Conservation (phyloP, 2,888 invertebrate species). For the Caenorhabditis afra region DNA sequence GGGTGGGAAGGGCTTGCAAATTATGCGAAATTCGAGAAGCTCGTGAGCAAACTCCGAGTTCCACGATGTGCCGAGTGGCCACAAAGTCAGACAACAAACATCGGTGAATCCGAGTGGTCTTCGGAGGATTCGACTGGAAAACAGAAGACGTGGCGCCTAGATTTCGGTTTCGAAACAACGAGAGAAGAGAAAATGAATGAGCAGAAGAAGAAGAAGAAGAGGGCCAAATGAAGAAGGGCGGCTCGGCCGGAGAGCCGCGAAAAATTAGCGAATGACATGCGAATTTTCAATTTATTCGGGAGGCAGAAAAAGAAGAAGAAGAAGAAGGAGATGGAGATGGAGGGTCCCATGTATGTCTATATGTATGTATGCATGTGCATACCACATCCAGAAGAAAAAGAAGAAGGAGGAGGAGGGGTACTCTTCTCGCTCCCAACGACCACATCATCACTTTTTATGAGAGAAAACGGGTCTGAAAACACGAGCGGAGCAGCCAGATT, state of each 20-base stretch:
- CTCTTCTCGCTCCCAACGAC: slow-evolving; percentile 15
- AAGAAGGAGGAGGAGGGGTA: slow-evolving; percentile 21
- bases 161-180: slow-evolving; percentile 6
- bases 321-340: slow-evolving; percentile 21
- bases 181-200: slow-evolving; percentile 27
- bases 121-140: neutral
- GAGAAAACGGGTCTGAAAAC: neutral
- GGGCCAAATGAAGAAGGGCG: slow-evolving; percentile 32
- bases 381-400: slow-evolving; percentile 5
- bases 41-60: slow-evolving; percentile 21
- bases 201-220: no score
- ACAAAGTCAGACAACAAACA: neutral
- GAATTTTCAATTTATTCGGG: slow-evolving; percentile 63
- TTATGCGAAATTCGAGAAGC: slow-evolving; percentile 47
- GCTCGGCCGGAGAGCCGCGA: slow-evolving; percentile 42
- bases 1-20: slow-evolving; percentile 32
- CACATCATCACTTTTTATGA: slow-evolving; percentile 58
- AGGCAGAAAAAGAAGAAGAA: slow-evolving; percentile 33
- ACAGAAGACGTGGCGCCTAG: slow-evolving; percentile 4
- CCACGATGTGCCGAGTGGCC: neutral
- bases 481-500: neutral
- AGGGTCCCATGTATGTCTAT: slow-evolving; percentile 28
- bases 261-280: slow-evolving; percentile 65
- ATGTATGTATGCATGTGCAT: slow-evolving; percentile 54
- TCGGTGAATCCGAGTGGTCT: neutral